Percentiles rank a stretch among this genome's conserved stretches.
These are phyloP conservation scores for Trichonephila clavipes DNA, from an alignment of 1,140 invertebrate genomes.

Conservation along the genomic window DNA sequence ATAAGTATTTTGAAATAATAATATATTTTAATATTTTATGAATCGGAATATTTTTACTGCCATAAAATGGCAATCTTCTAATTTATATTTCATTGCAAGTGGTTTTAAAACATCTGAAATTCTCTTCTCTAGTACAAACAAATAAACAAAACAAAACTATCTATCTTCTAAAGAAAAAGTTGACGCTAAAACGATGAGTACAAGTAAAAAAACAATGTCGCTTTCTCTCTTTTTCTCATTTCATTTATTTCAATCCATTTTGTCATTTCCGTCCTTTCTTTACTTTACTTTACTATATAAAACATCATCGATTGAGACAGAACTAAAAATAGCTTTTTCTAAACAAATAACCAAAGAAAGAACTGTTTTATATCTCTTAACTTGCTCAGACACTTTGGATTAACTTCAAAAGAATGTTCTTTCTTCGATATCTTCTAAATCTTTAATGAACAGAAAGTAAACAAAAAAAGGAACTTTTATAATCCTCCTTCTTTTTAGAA, in stretches of 20 bases:
- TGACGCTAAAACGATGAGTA: too few relatives aligned
- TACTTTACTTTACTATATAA: not conserved
- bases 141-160: too few relatives aligned
- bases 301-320: not conserved
- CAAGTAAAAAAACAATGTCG: too few relatives aligned
- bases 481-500: not conserved
- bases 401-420: not conserved
- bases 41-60: too few relatives aligned
- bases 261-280: not conserved
- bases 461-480: not conserved
- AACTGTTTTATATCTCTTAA: not conserved
- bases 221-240: too few relatives aligned
- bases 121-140: too few relatives aligned
- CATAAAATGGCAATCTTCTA: too few relatives aligned
- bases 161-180: too few relatives aligned
- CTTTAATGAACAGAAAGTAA: not conserved
- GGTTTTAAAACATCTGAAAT: too few relatives aligned
- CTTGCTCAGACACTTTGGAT: not conserved
- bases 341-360: conserved; percentile 22
- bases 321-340: conserved; percentile 5
- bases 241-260: not conserved
- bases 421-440: not conserved
- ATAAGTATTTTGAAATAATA: too few relatives aligned
- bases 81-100: too few relatives aligned
- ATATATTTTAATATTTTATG: too few relatives aligned